These are phyloP conservation scores for Brachylomia viminalis DNA, from an alignment of 2,888 invertebrate species.

Conservation along the genomic window DNA sequence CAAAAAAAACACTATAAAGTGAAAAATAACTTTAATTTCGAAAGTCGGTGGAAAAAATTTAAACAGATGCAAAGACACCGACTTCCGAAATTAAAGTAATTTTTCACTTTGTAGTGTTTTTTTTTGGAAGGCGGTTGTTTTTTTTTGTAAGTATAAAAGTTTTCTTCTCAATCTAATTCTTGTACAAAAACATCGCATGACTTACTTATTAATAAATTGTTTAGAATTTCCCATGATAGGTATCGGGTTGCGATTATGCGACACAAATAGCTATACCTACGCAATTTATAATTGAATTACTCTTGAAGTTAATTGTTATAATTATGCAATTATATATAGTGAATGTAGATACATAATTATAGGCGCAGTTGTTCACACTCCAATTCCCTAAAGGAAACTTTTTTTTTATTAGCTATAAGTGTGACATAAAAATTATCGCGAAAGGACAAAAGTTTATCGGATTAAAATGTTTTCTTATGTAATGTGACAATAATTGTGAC, in stretches of 20 bases:
- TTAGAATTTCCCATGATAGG: slow-evolving; percentile 54
- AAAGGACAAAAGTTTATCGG: slow-evolving; percentile 25
- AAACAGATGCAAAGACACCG: too few relatives aligned
- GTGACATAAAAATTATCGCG: slow-evolving; percentile 16
- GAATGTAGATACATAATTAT: slow-evolving; percentile 4
- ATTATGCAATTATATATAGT: slow-evolving; percentile 28
- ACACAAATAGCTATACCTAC: slow-evolving; percentile 31
- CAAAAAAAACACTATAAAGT: too few relatives aligned
- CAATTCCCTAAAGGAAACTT: slow-evolving; percentile 29
- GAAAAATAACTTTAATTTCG: too few relatives aligned
- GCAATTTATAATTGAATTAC: slow-evolving; percentile 33
- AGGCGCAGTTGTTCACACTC: slow-evolving; percentile 36
- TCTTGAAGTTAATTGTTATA: slow-evolving; percentile 27
- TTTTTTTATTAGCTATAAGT: slow-evolving; percentile 18
- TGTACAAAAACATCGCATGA: slow-evolving; percentile 35
- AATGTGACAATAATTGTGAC: too few relatives aligned
- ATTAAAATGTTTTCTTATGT: slow-evolving; percentile 23
- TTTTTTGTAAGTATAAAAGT: too few relatives aligned
- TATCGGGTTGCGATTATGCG: slow-evolving; percentile 21
- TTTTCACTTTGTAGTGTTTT: too few relatives aligned
- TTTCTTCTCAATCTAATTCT: too few relatives aligned
- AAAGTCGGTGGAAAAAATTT: too few relatives aligned
- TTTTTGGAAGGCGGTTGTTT: too few relatives aligned
- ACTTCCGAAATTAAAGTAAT: too few relatives aligned
- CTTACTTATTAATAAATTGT: slow-evolving; percentile 2